phyloP scores from a whole-genome alignment of 2,888 invertebrate species.

The Chrysodeixis includens region DNA sequence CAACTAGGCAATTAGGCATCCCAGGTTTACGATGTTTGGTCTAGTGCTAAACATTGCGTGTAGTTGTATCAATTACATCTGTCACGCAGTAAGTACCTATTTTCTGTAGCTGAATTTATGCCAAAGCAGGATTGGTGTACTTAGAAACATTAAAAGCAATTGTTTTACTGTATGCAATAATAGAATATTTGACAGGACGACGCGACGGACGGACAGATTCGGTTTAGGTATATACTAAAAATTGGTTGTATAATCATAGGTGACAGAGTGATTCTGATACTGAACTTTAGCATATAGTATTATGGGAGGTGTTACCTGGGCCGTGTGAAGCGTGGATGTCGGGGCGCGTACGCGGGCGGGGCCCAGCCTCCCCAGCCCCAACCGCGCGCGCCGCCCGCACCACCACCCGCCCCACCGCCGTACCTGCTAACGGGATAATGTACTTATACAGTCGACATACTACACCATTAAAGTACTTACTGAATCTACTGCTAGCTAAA shows the following conservation, averaged over 20 bases:
- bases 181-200: background rate
- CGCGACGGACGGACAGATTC: too few species aligned
- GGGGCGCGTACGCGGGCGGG: slow-evolving; percentile 82
- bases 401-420: slow-evolving; percentile 58
- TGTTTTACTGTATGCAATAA: too few species aligned
- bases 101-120: too few species aligned
- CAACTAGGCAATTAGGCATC: too few species aligned
- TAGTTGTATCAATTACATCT: too few species aligned
- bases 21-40: too few species aligned
- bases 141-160: background rate
- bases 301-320: slow-evolving; percentile 82
- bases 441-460: slow-evolving; percentile 9
- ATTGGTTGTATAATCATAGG: background rate
- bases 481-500: too few species aligned
- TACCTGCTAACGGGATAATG: slow-evolving; percentile 65
- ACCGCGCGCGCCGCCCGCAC: slow-evolving; percentile 67
- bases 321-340: slow-evolving; percentile 83
- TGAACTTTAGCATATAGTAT: background rate
- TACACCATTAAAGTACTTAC: slow-evolving; percentile 3
- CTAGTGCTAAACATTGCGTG: too few species aligned
- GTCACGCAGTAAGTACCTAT: too few species aligned
- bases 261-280: background rate
- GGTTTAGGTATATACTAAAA: background rate
- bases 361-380: slow-evolving; percentile 87
- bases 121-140: background rate